Percentiles rank a stretch among this genome's conserved stretches.
Evolutionary conservation across 1,140 invertebrate species (phyloP).

Genomic region (Macrosteles quadrilineatus): DNA sequence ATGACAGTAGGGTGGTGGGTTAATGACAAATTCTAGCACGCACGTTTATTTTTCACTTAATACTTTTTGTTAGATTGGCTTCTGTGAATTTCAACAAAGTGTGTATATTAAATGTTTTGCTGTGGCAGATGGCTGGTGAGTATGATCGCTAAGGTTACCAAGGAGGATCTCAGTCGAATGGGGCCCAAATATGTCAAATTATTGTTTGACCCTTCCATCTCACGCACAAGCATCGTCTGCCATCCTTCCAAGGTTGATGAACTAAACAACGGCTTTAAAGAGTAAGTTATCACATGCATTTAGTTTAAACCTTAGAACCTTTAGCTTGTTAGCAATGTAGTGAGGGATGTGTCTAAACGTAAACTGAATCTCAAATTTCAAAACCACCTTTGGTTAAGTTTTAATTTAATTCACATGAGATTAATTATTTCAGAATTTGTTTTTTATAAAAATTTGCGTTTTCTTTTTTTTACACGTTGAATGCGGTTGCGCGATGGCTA

Average conservation of each 20-base stretch:
- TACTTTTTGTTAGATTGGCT: no score
- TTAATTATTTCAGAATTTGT: no score
- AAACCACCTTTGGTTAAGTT: background rate
- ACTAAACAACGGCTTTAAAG: slow-evolving; percentile 63
- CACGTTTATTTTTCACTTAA: no score
- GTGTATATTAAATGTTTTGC: background rate
- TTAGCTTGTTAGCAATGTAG: background rate
- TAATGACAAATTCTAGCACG: no score
- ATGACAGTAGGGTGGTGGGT: no score
- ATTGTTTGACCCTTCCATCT: slow-evolving; percentile 60
- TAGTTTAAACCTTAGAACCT: no score
- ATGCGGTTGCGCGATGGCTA: no score
- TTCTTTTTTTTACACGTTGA: no score
- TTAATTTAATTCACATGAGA: no score
- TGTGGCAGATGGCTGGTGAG: slow-evolving; percentile 60
- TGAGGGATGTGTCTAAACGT: background rate
- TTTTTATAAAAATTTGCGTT: no score
- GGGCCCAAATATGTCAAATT: slow-evolving; percentile 68
- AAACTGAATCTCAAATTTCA: background rate
- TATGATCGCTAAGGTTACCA: slow-evolving; percentile 66
- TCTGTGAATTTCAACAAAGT: no score
- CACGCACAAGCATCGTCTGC: slow-evolving; percentile 70
- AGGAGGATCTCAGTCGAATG: slow-evolving; percentile 64
- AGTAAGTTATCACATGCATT: slow-evolving; percentile 57
- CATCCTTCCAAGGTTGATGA: slow-evolving; percentile 73